Conservation (phyloP, 2,888 invertebrate genomes). For the Phalera bucephala region DNA sequence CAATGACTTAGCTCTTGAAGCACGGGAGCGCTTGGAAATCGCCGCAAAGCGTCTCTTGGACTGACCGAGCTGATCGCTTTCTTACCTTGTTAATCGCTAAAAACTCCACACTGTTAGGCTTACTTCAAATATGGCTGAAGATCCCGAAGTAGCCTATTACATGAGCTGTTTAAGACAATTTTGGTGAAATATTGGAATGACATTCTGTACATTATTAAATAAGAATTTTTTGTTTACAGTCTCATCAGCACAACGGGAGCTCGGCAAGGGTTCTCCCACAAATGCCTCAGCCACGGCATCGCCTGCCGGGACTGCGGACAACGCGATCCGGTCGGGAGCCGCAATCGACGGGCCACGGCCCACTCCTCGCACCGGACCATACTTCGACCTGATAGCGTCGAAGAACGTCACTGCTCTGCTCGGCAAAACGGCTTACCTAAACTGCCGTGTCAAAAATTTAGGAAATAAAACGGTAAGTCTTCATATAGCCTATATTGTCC, state of each 20-base stretch:
- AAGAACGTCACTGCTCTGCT: conserved; percentile 91
- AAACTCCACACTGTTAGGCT: too few species aligned
- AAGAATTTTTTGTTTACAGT: conserved; percentile 55
- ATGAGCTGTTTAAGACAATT: too few species aligned
- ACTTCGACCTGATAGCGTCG: conserved; percentile 88
- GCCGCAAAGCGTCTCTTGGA: too few species aligned
- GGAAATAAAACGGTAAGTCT: conserved; percentile 94
- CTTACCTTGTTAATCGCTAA: too few species aligned
- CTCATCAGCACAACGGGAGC: conserved; percentile 75
- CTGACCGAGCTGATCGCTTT: too few species aligned
- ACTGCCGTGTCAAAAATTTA: conserved; percentile 94
- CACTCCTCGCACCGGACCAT: conserved; percentile 86
- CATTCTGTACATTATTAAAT: too few species aligned
- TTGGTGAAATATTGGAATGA: too few species aligned
- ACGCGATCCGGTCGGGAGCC: conserved; percentile 63
- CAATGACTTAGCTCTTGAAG: too few species aligned
- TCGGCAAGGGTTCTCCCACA: conserved; percentile 61
- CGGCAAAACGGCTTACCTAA: conserved; percentile 95
- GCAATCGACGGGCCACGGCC: conserved; percentile 66
- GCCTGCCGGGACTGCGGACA: conserved; percentile 84
- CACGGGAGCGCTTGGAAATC: too few species aligned
- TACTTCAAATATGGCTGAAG: too few species aligned
- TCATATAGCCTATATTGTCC: not conserved
- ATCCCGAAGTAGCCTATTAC: too few species aligned
- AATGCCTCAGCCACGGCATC: conserved; percentile 69